Base-by-base conservation (phyloP, 1,140 invertebrate species). In the Notospermus geniculatus region DNA sequence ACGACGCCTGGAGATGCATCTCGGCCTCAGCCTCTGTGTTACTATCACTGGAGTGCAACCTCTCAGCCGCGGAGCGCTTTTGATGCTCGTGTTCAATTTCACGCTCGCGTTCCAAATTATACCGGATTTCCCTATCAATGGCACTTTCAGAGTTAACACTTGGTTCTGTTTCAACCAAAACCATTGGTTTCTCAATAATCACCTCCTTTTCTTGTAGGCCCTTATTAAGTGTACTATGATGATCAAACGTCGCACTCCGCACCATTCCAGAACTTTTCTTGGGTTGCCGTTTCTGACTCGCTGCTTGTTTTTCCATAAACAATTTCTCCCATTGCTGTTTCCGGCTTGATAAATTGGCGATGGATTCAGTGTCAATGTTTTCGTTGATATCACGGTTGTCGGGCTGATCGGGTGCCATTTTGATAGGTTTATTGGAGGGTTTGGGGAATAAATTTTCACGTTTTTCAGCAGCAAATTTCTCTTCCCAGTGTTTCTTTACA, bases 101-200 rank as follows among this genome's bases (percentile, higher is more conserved):
- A 36, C 32, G 32, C 32, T 86, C 85, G 30, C 85, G 68, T 61
- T 85, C 84, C 57, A 75, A 75, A 0, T 82, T 77, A 11, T 85
- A 63, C n/a, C 85, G 76, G 59, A 86, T 86, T 64, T 86, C 85
- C 36, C 83, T 70, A 63, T 86, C 85, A 45, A 86, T 85, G 28
- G 84, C 83, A 65, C 84, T 84, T 72, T 86, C 85, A 62, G n/a
- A 27, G 25, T 50, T n/a, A 19, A 19, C n/a, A 9, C n/a, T 50
- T 50, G n/a, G n/a, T 5, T 50, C 46, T n/a, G 46, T 50, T n/a
- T 19, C 25, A 9, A 50, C n/a, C n/a, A 19, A 4, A 19, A 9
- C n/a, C 46, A 9, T 9, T 50, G 46, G 46, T 50, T 50, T 50
- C 25, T 50, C n/a, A n/a, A n/a, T n/a, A 4, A 9, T 9, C n/a